phyloP scores from a whole-genome alignment of 2,888 invertebrate genomes.

The Deilephila elpenor region DNA sequence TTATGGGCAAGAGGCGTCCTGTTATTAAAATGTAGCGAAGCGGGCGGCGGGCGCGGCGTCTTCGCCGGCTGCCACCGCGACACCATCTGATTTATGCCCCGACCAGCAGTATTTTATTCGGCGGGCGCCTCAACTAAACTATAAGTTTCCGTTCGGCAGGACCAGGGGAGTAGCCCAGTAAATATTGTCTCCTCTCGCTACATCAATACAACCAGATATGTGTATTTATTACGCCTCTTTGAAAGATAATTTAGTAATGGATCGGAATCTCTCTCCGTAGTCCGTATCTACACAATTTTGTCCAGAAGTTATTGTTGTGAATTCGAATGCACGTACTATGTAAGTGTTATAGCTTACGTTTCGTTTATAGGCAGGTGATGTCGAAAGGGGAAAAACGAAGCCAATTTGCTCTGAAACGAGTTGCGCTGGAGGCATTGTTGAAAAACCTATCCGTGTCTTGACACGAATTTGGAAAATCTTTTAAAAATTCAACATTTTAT shows the following conservation, averaged over 20 bases:
- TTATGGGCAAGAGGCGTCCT: slow-evolving; percentile 71
- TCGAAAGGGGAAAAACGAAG: slow-evolving; percentile 61
- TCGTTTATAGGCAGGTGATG: slow-evolving; percentile 25
- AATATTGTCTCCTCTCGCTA: slow-evolving; percentile 81
- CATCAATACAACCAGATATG: slow-evolving; percentile 80
- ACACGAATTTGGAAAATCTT: not conserved
- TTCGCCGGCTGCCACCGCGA: slow-evolving; percentile 76
- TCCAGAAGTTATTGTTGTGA: slow-evolving; percentile 29
- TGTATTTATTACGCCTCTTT: slow-evolving; percentile 79
- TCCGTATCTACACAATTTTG: slow-evolving; percentile 40
- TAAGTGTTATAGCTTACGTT: slow-evolving; percentile 22
- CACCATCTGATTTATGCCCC: slow-evolving; percentile 81
- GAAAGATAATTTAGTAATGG: slow-evolving; percentile 82
- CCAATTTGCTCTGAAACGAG: slow-evolving; percentile 66
- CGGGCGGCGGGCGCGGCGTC: slow-evolving; percentile 55
- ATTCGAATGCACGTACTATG: not conserved
- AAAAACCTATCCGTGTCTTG: slow-evolving; percentile 37
- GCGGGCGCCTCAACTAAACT: slow-evolving; percentile 84
- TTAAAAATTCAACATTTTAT: not conserved
- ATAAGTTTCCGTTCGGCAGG: slow-evolving; percentile 84
- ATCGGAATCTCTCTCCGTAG: slow-evolving; percentile 67
- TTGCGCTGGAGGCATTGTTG: slow-evolving; percentile 45
- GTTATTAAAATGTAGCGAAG: slow-evolving; percentile 83
- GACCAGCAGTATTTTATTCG: slow-evolving; percentile 83
- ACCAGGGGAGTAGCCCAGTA: slow-evolving; percentile 81